Conservation (phyloP, 2,113 vertebrate genomes). For the Tragelaphus scriptus region DNA sequence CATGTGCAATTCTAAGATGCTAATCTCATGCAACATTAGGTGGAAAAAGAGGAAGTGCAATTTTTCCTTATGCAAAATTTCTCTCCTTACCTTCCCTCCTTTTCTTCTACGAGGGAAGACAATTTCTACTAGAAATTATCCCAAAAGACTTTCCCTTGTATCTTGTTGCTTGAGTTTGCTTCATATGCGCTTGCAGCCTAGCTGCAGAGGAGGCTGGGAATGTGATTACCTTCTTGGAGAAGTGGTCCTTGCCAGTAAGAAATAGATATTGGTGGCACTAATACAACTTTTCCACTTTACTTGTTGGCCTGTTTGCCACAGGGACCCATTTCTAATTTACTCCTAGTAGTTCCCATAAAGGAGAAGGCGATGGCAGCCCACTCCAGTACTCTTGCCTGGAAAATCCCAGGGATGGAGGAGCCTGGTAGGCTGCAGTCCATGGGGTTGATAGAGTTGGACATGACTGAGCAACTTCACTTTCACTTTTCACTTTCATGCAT, state of each 20-base stretch:
- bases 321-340: not conserved
- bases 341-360: not conserved
- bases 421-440: no score
- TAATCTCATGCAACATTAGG: not conserved
- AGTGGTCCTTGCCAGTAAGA: not conserved
- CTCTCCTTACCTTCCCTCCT: not conserved
- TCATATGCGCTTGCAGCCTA: not conserved
- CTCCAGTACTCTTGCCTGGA: no score
- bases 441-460: no score
- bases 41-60: not conserved
- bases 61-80: not conserved
- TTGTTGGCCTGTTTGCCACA: not conserved
- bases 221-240: not conserved
- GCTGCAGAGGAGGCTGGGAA: not conserved
- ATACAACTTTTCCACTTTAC: not conserved
- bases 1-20: not conserved
- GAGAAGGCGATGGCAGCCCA: no score
- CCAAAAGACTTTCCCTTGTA: not conserved
- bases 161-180: not conserved
- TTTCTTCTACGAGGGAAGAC: not conserved
- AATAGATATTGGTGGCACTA: not conserved
- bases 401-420: no score
- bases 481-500: no score
- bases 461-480: no score
- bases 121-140: conserved; percentile 12